Base-by-base conservation (phyloP, 2,797 vertebrate genomes). In the Luscinia luscinia region DNA sequence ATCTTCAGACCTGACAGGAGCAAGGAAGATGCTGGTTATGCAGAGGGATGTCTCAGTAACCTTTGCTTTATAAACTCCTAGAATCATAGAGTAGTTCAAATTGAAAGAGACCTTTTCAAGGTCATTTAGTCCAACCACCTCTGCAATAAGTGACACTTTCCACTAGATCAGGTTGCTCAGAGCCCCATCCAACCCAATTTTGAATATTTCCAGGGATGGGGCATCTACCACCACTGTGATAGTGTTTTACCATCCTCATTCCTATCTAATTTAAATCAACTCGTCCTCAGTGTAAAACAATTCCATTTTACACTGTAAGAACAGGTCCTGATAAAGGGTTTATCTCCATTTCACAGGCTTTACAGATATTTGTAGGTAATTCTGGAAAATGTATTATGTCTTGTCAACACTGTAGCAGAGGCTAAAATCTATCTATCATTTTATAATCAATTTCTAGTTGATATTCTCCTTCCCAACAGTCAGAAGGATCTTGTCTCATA, bases 121-220 rank as follows among this genome's bases (percentile, higher is more conserved):
- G 2, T 20, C 9, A 18, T 43, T 32, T n/a, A 55, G 11, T 43
- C 41, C 19, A n/a, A 17, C 4, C 2, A 1, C 4, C 20, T 46
- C 27, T 43, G 5, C 32, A 62, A 43, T 43, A 20, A 75, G 9
- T 13, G 15, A 30, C 6, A 36, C 27, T 13, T 68, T 69, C 15
- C 41, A 49, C 15, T 38, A 24, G 32, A 49, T 24, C 48, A 76
- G 8, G 6, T 6, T 62, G 10, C 48, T 55, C 30, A 75, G 41
- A 81, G 22, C 18, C 9, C 12, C 41, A 32, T 41, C 22, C 15
- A 36, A 23, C 2, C 3, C 18, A 23, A 1, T 3, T 5, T 17
- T 28, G 23, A 43, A 7, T 68, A 43, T 49, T 76, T 43, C 12
- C 11, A 18, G 4, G 23, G 13, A 28, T 28, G 49, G 7, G 27